Evolutionary conservation across 1,140 invertebrate species (phyloP).

Genomic region (Campoletis sonorensis): DNA sequence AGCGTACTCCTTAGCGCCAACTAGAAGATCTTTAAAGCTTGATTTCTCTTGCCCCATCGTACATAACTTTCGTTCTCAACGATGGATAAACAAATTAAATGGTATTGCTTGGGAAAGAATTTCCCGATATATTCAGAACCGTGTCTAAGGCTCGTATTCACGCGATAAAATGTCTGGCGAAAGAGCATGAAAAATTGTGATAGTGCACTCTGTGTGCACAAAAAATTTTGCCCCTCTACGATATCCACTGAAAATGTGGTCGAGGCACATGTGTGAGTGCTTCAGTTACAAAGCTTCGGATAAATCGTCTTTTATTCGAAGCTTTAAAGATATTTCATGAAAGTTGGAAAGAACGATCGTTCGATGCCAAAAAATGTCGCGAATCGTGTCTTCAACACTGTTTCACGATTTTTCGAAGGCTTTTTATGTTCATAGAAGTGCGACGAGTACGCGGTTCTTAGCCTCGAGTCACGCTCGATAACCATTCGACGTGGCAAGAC

Average conservation of each 20-base stretch:
- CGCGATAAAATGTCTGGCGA: background rate
- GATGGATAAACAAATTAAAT: background rate
- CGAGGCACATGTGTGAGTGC: background rate
- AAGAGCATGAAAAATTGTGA: background rate
- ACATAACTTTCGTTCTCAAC: background rate
- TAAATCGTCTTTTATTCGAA: slow-evolving; percentile 31
- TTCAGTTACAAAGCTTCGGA: slow-evolving; percentile 12
- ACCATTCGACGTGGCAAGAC: background rate
- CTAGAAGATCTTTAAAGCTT: too few relatives aligned
- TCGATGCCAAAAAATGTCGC: slow-evolving; percentile 21
- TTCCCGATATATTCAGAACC: background rate
- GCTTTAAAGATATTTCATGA: slow-evolving; percentile 18
- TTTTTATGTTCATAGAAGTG: background rate
- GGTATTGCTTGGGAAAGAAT: background rate
- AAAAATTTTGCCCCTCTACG: background rate
- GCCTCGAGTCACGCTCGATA: slow-evolving; percentile 20
- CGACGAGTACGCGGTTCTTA: background rate
- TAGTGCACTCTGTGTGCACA: background rate
- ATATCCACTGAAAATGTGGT: background rate
- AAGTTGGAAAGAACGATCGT: background rate
- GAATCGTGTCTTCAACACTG: background rate
- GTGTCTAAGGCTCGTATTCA: background rate
- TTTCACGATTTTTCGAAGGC: slow-evolving; percentile 4
- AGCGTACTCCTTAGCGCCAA: too few relatives aligned
- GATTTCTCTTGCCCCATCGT: background rate